These are phyloP conservation scores for Micrasema longulum DNA, from an alignment of 1,140 invertebrate species.

Conservation along the genomic window DNA sequence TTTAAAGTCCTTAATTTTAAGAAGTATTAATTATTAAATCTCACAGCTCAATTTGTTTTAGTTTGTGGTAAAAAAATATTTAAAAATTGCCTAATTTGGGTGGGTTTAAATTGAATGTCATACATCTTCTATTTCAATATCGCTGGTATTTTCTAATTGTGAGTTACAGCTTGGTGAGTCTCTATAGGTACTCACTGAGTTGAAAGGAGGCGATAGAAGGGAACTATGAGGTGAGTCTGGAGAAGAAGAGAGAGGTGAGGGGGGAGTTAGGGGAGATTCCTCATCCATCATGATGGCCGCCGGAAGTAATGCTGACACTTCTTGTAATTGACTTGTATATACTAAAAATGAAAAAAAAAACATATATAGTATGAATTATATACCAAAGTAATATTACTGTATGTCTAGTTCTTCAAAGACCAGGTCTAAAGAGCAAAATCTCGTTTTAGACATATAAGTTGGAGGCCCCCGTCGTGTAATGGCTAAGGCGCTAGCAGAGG, in stretches of 20 bases:
- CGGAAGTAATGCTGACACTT: conserved; percentile 63
- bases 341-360: conserved; percentile 57
- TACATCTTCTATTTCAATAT: conserved; percentile 65
- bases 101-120: conserved; percentile 60
- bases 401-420: too few relatives aligned
- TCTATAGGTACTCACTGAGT: conserved; percentile 55
- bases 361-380: neutral
- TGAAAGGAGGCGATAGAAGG: conserved; percentile 57
- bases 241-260: conserved; percentile 21
- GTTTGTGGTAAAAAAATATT: conserved; percentile 24
- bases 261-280: conserved; percentile 52
- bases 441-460: too few relatives aligned
- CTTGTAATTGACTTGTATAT: conserved; percentile 66
- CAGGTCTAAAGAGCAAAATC: too few relatives aligned
- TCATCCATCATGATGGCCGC: conserved; percentile 67
- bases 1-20: neutral
- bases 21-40: conserved; percentile 24
- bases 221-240: conserved; percentile 58
- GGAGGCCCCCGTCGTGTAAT: too few relatives aligned
- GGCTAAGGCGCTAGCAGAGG: too few relatives aligned
- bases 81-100: conserved; percentile 18
- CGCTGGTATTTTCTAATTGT: conserved; percentile 60
- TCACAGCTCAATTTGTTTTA: conserved; percentile 32
- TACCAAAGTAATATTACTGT: too few relatives aligned
- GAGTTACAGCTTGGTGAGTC: conserved; percentile 57